A percentile compares a stretch with the other conserved stretches of the same genome.
Evolutionary conservation across 2,888 invertebrate genomes (phyloP).

Genomic region (Tyria jacobaeae): DNA sequence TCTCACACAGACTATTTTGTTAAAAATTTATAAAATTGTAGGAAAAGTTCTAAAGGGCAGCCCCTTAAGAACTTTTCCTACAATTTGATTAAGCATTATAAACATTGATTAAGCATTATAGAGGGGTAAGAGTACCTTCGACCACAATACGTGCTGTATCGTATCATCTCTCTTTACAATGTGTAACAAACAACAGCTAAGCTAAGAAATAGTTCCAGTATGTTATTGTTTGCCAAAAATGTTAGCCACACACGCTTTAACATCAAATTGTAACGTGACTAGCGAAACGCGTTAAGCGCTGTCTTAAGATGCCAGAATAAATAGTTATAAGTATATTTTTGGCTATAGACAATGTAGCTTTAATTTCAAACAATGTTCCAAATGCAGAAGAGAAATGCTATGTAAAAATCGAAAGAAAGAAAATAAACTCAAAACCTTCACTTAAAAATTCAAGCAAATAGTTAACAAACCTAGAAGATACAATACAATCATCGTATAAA

Average conservation of each 20-base stretch:
- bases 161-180: slow-evolving; percentile 29
- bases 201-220: slow-evolving; percentile 30
- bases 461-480: too few relatives aligned
- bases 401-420: too few relatives aligned
- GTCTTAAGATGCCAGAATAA: too few relatives aligned
- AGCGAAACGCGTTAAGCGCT: slow-evolving; percentile 44
- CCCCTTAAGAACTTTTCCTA: too few relatives aligned
- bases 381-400: too few relatives aligned
- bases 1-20: slow-evolving; percentile 29
- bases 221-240: slow-evolving; percentile 42
- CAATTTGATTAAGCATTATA: too few relatives aligned
- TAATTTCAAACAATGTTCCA: too few relatives aligned
- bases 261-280: slow-evolving; percentile 47
- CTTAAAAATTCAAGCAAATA: too few relatives aligned
- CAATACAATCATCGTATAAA: too few relatives aligned
- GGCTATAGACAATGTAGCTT: too few relatives aligned
- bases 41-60: slow-evolving; percentile 32
- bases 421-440: too few relatives aligned
- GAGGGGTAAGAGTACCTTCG: slow-evolving; percentile 14
- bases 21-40: slow-evolving; percentile 45
- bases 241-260: slow-evolving; percentile 40
- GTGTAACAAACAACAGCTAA: slow-evolving; percentile 26
- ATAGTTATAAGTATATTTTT: too few relatives aligned
- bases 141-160: slow-evolving; percentile 38
- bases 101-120: slow-evolving; percentile 40